Conservation (phyloP, 1,140 invertebrate genomes). For the Penaeus indicus region DNA sequence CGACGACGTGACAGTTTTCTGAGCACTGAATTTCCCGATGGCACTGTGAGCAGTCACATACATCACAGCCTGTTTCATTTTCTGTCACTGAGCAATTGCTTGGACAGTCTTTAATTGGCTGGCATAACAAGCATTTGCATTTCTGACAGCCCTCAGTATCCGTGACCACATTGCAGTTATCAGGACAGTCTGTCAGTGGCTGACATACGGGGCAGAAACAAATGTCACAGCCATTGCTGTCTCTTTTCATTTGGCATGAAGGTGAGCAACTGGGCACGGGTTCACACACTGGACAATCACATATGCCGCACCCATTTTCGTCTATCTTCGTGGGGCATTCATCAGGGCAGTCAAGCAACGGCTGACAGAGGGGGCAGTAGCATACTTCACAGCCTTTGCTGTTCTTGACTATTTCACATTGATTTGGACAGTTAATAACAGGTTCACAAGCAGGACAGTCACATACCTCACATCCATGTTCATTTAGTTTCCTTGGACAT, state of each 20-base stretch:
- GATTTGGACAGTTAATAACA: not conserved
- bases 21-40: not conserved
- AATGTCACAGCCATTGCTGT: not conserved
- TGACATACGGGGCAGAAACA: not conserved
- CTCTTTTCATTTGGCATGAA: not conserved
- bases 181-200: not conserved
- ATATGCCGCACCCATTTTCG: not conserved
- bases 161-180: not conserved
- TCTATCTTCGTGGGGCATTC: not conserved
- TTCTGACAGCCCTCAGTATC: not conserved
- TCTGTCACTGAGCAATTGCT: not conserved
- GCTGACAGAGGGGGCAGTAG: not conserved
- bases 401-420: not conserved
- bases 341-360: not conserved
- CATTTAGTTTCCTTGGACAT: not conserved
- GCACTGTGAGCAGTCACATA: not conserved
- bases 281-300: slow-evolving; percentile 1
- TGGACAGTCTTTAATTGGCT: not conserved
- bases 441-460: not conserved
- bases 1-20: not conserved
- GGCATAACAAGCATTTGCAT: not conserved
- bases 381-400: not conserved
- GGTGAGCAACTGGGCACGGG: not conserved
- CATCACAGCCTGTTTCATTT: not conserved
- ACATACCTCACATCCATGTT: not conserved